phyloP scores from a whole-genome alignment of 2,797 vertebrate genomes.

The Heteromormyrus szaboi region DNA sequence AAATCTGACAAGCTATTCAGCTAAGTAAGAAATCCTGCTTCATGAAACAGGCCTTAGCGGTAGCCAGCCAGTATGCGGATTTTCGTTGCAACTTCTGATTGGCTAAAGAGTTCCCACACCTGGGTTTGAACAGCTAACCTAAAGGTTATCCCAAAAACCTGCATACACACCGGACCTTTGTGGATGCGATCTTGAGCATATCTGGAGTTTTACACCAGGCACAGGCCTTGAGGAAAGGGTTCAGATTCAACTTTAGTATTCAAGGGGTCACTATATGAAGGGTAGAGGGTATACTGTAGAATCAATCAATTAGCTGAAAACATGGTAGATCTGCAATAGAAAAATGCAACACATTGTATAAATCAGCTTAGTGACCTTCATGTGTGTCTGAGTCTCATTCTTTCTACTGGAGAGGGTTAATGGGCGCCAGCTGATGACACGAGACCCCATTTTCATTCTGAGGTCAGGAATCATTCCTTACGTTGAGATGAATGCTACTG shows the following conservation, averaged over 20 bases:
- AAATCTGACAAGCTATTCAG: not conserved
- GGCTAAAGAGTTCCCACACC: not conserved
- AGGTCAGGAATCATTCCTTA: not conserved
- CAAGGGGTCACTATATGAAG: not conserved
- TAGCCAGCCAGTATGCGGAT: not conserved
- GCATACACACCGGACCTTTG: not conserved
- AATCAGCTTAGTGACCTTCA: not conserved
- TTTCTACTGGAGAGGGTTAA: not conserved
- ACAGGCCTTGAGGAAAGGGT: not conserved
- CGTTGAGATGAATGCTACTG: not conserved
- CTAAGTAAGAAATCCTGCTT: not conserved
- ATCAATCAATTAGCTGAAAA: not conserved
- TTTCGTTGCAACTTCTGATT: not conserved
- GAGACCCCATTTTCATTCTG: not conserved
- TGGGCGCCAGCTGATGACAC: not conserved
- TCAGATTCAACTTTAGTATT: not conserved
- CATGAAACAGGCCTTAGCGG: not conserved
- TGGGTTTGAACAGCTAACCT: not conserved
- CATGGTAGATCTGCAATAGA: not conserved
- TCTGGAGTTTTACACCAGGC: not conserved
- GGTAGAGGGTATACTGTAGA: not conserved
- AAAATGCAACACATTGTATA: not conserved
- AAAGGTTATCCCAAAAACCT: not conserved
- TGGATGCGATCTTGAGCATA: not conserved
- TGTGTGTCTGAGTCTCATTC: not conserved